A percentile compares a stretch with the other conserved stretches of the same genome.
These are phyloP conservation scores for Helicoverpa zea DNA, from an alignment of 1,140 invertebrate species.

Conservation along the genomic window DNA sequence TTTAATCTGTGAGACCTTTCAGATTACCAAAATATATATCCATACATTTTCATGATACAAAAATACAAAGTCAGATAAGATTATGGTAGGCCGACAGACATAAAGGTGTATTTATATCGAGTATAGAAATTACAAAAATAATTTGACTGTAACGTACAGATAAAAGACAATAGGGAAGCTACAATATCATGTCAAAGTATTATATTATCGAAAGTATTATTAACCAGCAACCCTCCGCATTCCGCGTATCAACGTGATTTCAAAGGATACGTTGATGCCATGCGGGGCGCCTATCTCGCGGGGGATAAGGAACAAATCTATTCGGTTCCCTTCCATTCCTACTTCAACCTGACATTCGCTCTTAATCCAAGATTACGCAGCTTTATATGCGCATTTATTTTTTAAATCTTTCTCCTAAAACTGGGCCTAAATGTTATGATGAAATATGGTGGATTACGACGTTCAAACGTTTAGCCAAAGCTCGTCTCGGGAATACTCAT, in stretches of 20 bases:
- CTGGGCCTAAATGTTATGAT: slow-evolving; percentile 22
- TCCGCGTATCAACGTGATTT: slow-evolving; percentile 24
- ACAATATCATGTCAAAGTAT: slow-evolving; percentile 22
- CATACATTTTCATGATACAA: background rate
- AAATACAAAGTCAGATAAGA: background rate
- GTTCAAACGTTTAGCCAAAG: slow-evolving; percentile 21
- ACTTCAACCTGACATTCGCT: slow-evolving; percentile 25
- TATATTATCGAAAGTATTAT: slow-evolving; percentile 27
- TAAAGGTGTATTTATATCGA: background rate
- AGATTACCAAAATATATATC: background rate
- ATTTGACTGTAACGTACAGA: too few species aligned
- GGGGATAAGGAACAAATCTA: slow-evolving; percentile 27
- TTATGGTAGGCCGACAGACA: background rate
- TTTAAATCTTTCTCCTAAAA: slow-evolving; percentile 37
- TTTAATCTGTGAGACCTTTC: slow-evolving; percentile 25
- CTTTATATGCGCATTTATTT: slow-evolving; percentile 14
- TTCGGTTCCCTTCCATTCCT: slow-evolving; percentile 7
- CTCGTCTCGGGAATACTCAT: slow-evolving; percentile 17
- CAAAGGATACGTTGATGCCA: slow-evolving; percentile 20
- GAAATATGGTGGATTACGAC: slow-evolving; percentile 37
- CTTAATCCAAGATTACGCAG: slow-evolving; percentile 33
- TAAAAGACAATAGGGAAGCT: background rate
- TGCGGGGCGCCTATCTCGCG: slow-evolving; percentile 29
- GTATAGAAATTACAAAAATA: background rate
- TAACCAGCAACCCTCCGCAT: slow-evolving; percentile 7